These are phyloP conservation scores for Lacerta agilis DNA, from an alignment of 2,797 vertebrate genomes.

Conservation along the genomic window DNA sequence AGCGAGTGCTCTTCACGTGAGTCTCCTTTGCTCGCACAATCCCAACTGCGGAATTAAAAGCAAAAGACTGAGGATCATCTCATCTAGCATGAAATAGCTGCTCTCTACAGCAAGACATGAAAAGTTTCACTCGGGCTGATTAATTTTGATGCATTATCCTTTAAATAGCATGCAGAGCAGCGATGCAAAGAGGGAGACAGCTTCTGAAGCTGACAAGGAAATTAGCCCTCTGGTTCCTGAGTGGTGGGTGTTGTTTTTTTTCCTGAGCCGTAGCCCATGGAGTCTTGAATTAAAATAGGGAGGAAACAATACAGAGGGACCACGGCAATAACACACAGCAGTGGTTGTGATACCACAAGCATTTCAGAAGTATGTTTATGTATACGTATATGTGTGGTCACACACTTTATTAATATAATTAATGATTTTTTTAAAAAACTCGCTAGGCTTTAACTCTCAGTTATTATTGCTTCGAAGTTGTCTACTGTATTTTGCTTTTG, in stretches of 20 bases:
- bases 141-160: conserved; percentile 43
- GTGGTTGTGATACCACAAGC: not conserved
- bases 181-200: not conserved
- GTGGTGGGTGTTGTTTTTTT: accelerated
- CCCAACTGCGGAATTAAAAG: not conserved
- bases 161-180: conserved; percentile 44
- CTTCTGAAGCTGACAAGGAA: conserved; percentile 11
- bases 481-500: not conserved
- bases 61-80: conserved; percentile 16
- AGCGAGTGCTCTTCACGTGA: conserved; percentile 11
- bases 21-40: not conserved
- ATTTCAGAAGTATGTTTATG: not conserved
- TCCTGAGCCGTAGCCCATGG: not conserved
- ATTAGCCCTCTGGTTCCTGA: not conserved
- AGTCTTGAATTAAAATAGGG: conserved; percentile 4
- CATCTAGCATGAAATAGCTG: conserved; percentile 18
- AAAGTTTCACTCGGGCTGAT: conserved; percentile 40
- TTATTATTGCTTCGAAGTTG: not conserved
- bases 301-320: not conserved
- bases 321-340: not conserved
- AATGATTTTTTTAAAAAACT: not conserved
- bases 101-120: not conserved
- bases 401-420: not conserved
- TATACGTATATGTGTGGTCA: too few relatives aligned
- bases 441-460: not conserved